A percentile compares a stretch with the other conserved stretches of the same genome.
Evolutionary conservation across 2,888 invertebrate species (phyloP).

Genomic region (Torymus aiolomorphi): DNA sequence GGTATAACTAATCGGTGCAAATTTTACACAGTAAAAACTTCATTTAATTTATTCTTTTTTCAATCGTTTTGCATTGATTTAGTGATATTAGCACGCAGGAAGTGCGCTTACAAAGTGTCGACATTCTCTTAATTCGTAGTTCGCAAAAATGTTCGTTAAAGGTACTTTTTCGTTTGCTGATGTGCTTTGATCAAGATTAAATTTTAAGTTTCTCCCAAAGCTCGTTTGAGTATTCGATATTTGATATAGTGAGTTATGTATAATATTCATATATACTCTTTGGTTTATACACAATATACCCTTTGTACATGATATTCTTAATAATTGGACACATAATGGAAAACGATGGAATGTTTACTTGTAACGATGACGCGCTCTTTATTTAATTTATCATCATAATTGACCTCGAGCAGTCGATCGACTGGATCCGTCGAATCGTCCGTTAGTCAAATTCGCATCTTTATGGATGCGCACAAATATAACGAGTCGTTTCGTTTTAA

Average conservation of each 20-base stretch:
- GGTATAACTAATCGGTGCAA: constrained; percentile 18
- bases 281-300: constrained; percentile 52
- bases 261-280: constrained; percentile 47
- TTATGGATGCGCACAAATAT: constrained; percentile 12
- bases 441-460: background rate
- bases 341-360: constrained; percentile 48
- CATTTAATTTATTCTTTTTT: background rate
- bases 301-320: constrained; percentile 54
- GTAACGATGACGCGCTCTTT: constrained; percentile 35
- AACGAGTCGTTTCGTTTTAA: constrained; percentile 23
- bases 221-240: constrained; percentile 37
- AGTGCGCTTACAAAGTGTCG: too few relatives aligned
- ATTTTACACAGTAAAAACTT: constrained; percentile 6
- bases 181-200: constrained; percentile 14
- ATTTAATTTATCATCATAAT: constrained; percentile 26
- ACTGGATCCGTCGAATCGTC: constrained; percentile 7
- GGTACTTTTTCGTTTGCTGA: constrained; percentile 16
- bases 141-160: constrained; percentile 28
- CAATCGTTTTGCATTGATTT: too few relatives aligned
- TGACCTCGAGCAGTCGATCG: constrained; percentile 19
- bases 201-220: constrained; percentile 33
- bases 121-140: background rate
- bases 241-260: constrained; percentile 50
- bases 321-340: constrained; percentile 47
- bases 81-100: too few relatives aligned